Conservation (phyloP, 2,797 vertebrate genomes). For the Lagorchestes hirsutus region DNA sequence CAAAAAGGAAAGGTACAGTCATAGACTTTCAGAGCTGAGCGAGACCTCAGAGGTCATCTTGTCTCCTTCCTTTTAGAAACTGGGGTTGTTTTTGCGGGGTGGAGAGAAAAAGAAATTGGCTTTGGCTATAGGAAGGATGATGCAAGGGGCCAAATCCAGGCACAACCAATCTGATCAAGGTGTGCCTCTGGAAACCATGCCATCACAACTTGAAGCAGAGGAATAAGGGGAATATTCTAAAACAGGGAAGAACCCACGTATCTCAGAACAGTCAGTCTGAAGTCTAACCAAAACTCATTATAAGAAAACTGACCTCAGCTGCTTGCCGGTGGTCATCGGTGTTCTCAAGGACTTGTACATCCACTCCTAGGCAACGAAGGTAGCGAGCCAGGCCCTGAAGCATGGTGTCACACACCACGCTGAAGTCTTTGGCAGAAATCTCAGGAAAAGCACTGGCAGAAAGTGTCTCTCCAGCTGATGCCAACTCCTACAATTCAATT, state of each 20-base stretch:
- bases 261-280: not conserved
- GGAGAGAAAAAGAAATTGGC: not conserved
- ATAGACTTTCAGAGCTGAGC: not conserved
- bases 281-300: not conserved
- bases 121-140: not conserved
- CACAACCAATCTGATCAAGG: not conserved
- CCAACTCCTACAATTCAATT: constrained; percentile 45
- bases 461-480: not conserved
- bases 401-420: constrained; percentile 94
- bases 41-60: not conserved
- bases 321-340: constrained; percentile 90
- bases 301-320: constrained; percentile 87
- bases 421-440: constrained; percentile 87
- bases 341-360: constrained; percentile 89
- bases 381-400: constrained; percentile 92
- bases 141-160: not conserved
- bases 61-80: not conserved
- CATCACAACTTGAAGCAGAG: not conserved
- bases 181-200: not conserved
- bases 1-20: not conserved
- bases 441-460: fast-evolving
- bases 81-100: not conserved
- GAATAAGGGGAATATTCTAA: not conserved
- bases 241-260: not conserved
- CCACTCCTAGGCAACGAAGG: constrained; percentile 91